Percentiles rank a stretch among this genome's conserved stretches.
phyloP scores from a whole-genome alignment of 2,113 vertebrate genomes.

The Spea multiplicata region DNA sequence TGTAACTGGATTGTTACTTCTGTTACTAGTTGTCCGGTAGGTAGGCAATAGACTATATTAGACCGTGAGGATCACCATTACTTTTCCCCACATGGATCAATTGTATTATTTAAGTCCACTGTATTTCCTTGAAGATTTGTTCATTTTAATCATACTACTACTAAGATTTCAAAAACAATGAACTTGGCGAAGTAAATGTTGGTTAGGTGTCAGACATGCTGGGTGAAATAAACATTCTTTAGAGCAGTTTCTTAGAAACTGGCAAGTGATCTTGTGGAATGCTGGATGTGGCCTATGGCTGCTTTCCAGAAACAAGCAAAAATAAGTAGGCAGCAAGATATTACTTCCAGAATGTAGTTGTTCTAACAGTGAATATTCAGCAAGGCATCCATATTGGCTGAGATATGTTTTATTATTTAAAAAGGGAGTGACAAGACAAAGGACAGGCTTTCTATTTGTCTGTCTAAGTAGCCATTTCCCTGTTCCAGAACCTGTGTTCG shows the following conservation, averaged over 20 bases:
- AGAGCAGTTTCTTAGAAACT: constrained; percentile 64
- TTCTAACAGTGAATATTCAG: constrained; percentile 42
- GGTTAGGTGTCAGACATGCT: constrained; percentile 26
- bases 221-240: constrained; percentile 50
- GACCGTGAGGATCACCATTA: no score
- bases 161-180: constrained; percentile 1
- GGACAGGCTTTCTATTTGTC: not conserved
- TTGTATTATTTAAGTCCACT: not conserved
- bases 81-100: not conserved
- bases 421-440: not conserved
- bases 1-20: no score
- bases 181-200: not conserved
- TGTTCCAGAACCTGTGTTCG: constrained; percentile 53
- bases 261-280: constrained; percentile 66
- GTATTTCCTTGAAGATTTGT: not conserved
- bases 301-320: constrained; percentile 52
- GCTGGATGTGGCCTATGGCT: constrained; percentile 60
- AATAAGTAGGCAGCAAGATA: constrained; percentile 49
- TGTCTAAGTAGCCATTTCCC: constrained; percentile 46
- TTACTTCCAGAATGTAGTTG: constrained; percentile 44
- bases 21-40: no score
- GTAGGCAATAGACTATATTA: no score
- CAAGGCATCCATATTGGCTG: constrained; percentile 17
- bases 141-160: constrained; percentile 25
- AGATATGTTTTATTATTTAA: not conserved